Evolutionary conservation across 2,888 invertebrate species (phyloP), one percentile per base, ranked within the genome.

Genomic region (Rhorus exstirpatorius): DNA sequence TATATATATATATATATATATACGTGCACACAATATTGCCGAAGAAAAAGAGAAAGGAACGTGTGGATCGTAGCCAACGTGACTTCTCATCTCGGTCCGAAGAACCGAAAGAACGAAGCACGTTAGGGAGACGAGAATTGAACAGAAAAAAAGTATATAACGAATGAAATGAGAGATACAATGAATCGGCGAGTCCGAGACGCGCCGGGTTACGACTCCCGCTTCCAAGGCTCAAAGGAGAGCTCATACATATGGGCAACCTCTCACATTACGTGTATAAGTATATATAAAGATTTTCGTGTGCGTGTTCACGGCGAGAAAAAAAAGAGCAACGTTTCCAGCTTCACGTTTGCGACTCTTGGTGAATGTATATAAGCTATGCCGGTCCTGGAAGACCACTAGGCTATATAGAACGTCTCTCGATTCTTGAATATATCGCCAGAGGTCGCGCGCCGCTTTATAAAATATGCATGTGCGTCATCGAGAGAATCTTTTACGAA

Each of bases 131-230:
- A 63, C 31, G 53, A 65, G 38, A 49, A 19, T 3, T 3, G 38
- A 61, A 41, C 17, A 65, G 46, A 71, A 35, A 72, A 35, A 67
- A 68, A 41, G 24, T 46, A 67, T 53, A 77, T 60, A 41, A 72
- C 67, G 55, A 77, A 77, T 61, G 51, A 77, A 72, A 76, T 71
- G 72, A 77, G 67, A 78, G 74, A 83, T 78, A 84, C 84, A 83
- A 84, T 84, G 84, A 78, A 26, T 60, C 77, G 68, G 63, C 35
- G 71, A 68, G 75, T 35, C 71, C 44, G 67, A 67, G 75, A 70
- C 44, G 35, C 60, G 58, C 78, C 82, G 84, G 87, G 88, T 87
- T 86, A 87, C n/a, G n/a, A 85, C 84, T 87, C 61, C 84, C 88
- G 86, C 84, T 84, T 85, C 85, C 87, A 88, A 88, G 87, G 86